phyloP scores from a whole-genome alignment of 2,888 invertebrate genomes.

The Patella ulyssiponensis region DNA sequence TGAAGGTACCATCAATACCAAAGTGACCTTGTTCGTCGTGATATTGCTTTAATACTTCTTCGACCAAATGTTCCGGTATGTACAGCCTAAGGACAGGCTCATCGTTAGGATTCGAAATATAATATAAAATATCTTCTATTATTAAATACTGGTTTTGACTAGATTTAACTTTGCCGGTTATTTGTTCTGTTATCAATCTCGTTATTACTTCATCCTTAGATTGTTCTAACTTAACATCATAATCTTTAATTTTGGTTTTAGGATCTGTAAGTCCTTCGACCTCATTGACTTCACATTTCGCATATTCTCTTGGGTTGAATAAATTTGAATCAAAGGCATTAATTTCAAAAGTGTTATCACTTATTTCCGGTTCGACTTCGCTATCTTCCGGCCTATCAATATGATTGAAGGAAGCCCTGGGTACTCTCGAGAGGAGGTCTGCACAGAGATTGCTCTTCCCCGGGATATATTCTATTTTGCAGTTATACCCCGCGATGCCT shows the following conservation, averaged over 20 bases:
- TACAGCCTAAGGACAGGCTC: slow-evolving; percentile 9
- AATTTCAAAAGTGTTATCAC: background rate
- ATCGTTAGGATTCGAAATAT: background rate
- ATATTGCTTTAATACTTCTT: slow-evolving; percentile 8
- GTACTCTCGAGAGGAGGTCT: background rate
- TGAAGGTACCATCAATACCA: slow-evolving; percentile 19
- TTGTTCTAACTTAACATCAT: slow-evolving; percentile 1
- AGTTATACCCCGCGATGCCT: slow-evolving; percentile 11
- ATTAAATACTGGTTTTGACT: background rate
- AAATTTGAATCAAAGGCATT: background rate
- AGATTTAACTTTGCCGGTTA: background rate
- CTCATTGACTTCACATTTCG: background rate
- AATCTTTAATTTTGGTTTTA: background rate
- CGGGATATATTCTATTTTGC: slow-evolving; percentile 15
- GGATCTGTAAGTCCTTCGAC: background rate
- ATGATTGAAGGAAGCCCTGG: background rate
- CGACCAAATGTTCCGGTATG: background rate
- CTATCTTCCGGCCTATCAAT: background rate
- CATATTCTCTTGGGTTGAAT: slow-evolving; percentile 3
- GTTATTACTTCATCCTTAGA: background rate
- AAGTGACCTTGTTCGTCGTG: slow-evolving; percentile 17
- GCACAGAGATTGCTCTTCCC: slow-evolving; percentile 2
- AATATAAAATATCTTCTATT: background rate
- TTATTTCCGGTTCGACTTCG: background rate
- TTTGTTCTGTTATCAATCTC: background rate